Conservation (phyloP, 2,888 invertebrate genomes). For the Acronicta aceris region DNA sequence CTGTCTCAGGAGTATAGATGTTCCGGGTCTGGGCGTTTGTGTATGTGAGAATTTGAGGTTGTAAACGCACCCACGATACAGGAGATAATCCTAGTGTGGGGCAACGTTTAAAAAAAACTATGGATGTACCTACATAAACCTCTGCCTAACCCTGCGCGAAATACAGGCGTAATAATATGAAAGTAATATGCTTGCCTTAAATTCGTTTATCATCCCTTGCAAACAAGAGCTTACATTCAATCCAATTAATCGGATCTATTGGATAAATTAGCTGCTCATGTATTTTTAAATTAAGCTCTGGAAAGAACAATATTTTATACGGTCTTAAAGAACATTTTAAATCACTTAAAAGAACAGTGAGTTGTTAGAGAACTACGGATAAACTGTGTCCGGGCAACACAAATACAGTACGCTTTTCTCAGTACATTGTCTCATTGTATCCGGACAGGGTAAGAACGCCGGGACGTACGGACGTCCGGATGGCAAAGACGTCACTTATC, state of each 20-base stretch:
- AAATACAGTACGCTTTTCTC: slow-evolving; percentile 56
- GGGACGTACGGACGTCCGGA: slow-evolving; percentile 43
- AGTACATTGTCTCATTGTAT: slow-evolving; percentile 56
- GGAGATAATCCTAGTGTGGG: too few species aligned
- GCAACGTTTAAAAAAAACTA: too few species aligned
- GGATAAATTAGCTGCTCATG: neutral
- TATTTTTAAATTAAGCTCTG: slow-evolving; percentile 15
- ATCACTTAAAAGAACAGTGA: slow-evolving; percentile 53
- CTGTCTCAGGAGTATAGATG: too few species aligned
- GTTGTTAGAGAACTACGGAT: slow-evolving; percentile 46
- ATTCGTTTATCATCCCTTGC: neutral
- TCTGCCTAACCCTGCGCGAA: too few species aligned
- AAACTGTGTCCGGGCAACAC: slow-evolving; percentile 52
- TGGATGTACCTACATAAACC: too few species aligned
- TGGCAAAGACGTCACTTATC: slow-evolving; percentile 53
- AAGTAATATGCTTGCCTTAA: neutral
- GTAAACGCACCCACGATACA: too few species aligned
- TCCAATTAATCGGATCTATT: slow-evolving; percentile 1
- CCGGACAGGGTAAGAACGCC: slow-evolving; percentile 51
- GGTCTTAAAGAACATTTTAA: slow-evolving; percentile 48
- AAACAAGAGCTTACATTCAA: neutral
- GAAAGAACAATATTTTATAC: slow-evolving; percentile 39
- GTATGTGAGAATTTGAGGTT: too few species aligned
- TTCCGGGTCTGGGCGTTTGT: too few species aligned
- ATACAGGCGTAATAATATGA: too few species aligned